Percentiles rank a stretch among this genome's conserved stretches.
phyloP scores from a whole-genome alignment of 1,140 invertebrate genomes.

The Ooceraea biroi region DNA sequence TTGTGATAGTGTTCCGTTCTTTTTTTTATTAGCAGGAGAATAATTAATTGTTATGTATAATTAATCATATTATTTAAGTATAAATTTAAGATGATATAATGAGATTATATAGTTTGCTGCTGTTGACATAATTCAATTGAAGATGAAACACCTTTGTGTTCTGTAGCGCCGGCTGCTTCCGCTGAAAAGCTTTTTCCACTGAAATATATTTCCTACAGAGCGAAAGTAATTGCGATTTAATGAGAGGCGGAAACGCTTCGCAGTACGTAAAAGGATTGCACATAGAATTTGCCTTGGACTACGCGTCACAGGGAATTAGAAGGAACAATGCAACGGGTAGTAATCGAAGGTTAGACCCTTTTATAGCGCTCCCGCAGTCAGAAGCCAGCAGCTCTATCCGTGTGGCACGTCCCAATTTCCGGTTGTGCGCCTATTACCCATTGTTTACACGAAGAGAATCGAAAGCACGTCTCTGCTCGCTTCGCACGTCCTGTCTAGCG shows the following conservation, averaged over 20 bases:
- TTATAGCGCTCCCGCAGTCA: constrained; percentile 6
- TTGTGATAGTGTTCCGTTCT: too few relatives aligned
- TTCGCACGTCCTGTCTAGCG: constrained; percentile 15
- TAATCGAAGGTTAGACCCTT: constrained; percentile 25
- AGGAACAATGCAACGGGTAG: constrained; percentile 20
- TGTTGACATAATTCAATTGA: neutral
- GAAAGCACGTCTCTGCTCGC: constrained; percentile 51
- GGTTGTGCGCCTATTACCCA: constrained; percentile 44
- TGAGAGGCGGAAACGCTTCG: neutral
- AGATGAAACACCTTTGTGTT: neutral
- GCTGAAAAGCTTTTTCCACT: neutral
- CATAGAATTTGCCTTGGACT: neutral
- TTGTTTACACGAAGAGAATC: constrained; percentile 49
- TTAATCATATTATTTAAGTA: too few relatives aligned
- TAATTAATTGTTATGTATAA: too few relatives aligned
- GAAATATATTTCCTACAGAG: neutral
- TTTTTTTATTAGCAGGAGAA: too few relatives aligned
- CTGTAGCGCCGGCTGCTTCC: too few relatives aligned
- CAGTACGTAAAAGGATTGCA: neutral
- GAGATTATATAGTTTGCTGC: neutral
- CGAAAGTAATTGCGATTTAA: constrained; percentile 7
- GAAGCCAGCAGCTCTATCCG: constrained; percentile 22
- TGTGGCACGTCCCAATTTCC: constrained; percentile 48
- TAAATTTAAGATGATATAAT: too few relatives aligned
- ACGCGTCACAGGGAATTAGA: neutral